Evolutionary conservation across 2,888 invertebrate genomes (phyloP).

Genomic region (Epistrophe grossulariae): DNA sequence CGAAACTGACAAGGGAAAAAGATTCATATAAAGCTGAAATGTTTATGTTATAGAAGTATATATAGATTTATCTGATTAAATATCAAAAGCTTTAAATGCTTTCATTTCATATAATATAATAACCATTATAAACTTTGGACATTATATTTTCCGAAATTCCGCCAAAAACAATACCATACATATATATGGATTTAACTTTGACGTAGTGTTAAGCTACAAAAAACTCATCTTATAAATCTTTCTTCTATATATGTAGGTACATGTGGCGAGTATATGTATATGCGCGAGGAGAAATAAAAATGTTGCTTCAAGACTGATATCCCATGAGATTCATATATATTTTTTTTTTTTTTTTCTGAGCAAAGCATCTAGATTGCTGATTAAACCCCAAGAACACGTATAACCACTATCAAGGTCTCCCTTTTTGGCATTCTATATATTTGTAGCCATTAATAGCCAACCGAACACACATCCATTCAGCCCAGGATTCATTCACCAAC

Average conservation of each 20-base stretch:
- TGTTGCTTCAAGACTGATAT: constrained; percentile 2
- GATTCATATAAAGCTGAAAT: background rate
- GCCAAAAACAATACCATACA: background rate
- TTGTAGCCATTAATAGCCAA: constrained; percentile 23
- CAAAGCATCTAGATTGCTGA: constrained; percentile 47
- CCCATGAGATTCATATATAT: constrained; percentile 35
- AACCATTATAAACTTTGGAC: background rate
- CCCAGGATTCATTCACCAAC: constrained; percentile 41
- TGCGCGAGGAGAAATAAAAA: background rate
- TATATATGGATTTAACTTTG: constrained; percentile 5
- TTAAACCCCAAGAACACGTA: constrained; percentile 51
- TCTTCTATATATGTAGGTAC: background rate
- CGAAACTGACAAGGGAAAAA: background rate
- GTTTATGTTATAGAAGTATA: background rate
- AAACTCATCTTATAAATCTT: constrained; percentile 9
- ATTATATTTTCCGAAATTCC: background rate
- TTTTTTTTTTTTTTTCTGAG: background rate
- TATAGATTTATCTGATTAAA: background rate
- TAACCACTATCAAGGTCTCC: constrained; percentile 14
- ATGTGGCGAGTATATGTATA: background rate
- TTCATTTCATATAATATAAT: background rate
- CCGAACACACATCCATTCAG: constrained; percentile 3
- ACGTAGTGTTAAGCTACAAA: background rate
- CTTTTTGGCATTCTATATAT: constrained; percentile 10
- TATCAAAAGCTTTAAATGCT: background rate